Evolutionary conservation across 1,140 invertebrate genomes (phyloP).

Genomic region (Calephelis nemesis): DNA sequence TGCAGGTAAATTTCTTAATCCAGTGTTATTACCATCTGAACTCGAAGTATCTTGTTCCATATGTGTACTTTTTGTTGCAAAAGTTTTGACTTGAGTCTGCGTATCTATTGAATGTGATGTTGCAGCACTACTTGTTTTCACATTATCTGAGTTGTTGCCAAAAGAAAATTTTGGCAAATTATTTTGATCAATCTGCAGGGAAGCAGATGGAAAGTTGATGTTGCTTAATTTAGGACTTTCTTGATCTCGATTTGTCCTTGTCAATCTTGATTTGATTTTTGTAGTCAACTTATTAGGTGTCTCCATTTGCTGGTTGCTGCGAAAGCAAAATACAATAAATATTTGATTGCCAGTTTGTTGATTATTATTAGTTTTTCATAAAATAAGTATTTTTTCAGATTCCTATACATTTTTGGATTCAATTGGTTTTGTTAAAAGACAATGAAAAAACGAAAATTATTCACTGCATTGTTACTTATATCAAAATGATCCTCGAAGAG

Average conservation of each 20-base stretch:
- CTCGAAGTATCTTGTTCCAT: constrained; percentile 2
- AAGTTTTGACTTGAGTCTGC: not conserved
- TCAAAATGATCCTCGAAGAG: no score
- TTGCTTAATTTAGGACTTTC: constrained; percentile 2
- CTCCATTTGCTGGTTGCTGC: constrained; percentile 30
- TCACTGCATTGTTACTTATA: no score
- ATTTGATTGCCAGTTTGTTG: no score
- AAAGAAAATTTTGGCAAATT: constrained; percentile 58
- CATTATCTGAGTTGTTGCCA: constrained; percentile 20
- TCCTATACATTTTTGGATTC: no score
- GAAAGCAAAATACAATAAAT: constrained; percentile 20
- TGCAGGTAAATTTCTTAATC: constrained; percentile 3
- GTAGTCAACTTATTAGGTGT: constrained; percentile 47
- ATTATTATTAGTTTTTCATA: no score
- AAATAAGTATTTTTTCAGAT: no score
- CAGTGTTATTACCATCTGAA: not conserved
- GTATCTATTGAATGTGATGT: constrained; percentile 1
- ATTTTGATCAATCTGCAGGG: constrained; percentile 81
- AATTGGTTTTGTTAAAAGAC: no score
- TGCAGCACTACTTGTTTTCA: constrained; percentile 3
- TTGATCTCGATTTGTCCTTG: constrained; percentile 45
- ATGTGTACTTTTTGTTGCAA: constrained; percentile 8
- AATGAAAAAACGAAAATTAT: no score
- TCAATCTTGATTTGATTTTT: constrained; percentile 72
- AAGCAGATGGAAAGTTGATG: constrained; percentile 79